These are phyloP conservation scores for Phrynosoma blainvillii DNA, from an alignment of 2,113 vertebrate species.

Conservation along the genomic window DNA sequence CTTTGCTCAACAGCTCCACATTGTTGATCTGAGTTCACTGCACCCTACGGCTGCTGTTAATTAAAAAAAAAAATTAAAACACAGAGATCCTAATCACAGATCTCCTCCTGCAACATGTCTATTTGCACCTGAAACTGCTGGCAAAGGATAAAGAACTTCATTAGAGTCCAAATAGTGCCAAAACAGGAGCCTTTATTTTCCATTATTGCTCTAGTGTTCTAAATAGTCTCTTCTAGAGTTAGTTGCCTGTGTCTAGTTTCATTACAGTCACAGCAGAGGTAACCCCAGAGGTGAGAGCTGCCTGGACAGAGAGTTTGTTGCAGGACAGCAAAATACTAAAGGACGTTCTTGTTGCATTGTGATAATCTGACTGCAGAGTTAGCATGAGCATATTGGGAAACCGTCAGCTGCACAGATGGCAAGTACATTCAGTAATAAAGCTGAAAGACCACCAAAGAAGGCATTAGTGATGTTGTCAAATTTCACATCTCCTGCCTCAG, in stretches of 20 bases:
- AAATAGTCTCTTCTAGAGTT: not conserved
- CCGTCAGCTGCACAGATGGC: constrained; percentile 11
- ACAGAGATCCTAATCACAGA: not conserved
- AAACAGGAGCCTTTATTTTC: constrained; percentile 50
- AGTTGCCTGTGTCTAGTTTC: fast-evolving
- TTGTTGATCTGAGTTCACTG: not conserved
- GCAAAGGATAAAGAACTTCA: not conserved
- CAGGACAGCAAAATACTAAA: not conserved
- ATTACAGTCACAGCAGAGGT: fast-evolving
- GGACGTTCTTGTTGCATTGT: not conserved
- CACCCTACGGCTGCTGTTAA: not conserved
- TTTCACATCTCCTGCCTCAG: not conserved
- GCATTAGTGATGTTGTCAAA: not conserved
- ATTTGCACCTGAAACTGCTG: not conserved
- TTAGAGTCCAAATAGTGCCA: not conserved
- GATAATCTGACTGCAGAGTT: constrained; percentile 8
- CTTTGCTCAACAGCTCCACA: not conserved
- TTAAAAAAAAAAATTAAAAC: not conserved
- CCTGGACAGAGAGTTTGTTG: fast-evolving
- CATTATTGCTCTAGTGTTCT: constrained; percentile 53
- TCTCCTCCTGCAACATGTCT: not conserved
- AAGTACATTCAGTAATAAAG: constrained; percentile 1
- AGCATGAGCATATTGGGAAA: constrained; percentile 8
- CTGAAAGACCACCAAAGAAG: constrained; percentile 14
- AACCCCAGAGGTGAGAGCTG: not conserved